Evolutionary conservation across 2,113 vertebrate species (phyloP), one percentile per base, ranked within the genome.

Genomic region (Morone saxatilis): DNA sequence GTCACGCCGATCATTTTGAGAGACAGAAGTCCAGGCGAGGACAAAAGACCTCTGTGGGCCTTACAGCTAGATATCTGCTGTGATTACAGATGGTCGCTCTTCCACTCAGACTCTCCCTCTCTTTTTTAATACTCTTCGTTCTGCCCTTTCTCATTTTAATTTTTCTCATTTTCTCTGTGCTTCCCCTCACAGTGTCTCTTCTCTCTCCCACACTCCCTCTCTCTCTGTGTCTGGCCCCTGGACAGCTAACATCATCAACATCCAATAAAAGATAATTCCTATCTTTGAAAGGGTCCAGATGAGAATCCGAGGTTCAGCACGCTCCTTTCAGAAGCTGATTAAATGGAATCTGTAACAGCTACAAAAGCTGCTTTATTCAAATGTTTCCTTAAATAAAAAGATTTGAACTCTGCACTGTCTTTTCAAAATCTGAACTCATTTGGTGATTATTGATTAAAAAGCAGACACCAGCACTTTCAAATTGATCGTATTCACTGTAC

Each of bases 191-290:
- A 62, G 50, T 20, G 67, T 83, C 78, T 72, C 67, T 75, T 62
- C 16, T 74, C 22, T 31, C 53, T 78, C 31, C 22, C 53, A 5
- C 10, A 50, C 60, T 48, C 53, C 25, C 68, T 25, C 40, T 10
- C 43, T 74, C 67, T 56, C 73, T 43, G 43, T 57, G 5, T 75
- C 78, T 80, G 68, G 81, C 81, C 61, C 70, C 48, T 3, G 69
- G 90, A 89, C 83, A 88, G 88, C 78, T 71, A 76, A 90, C 86
- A 91, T 92, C 87, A 93, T 93, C 92, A 91, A 69, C 89, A 85
- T 93, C 88, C 84, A 91, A 91, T 89, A 88, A 92, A 85, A 88
- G 86, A 89, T 90, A 20, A 82, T 84, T 90, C 83, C 78, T 72
- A 71, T 87, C 76, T 85, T 1, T 40, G 60, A 68, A 71, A 77